A percentile compares a stretch with the other conserved stretches of the same genome.
These are phyloP conservation scores for Himalopsyche japonica DNA, from an alignment of 2,888 invertebrate genomes.

Conservation along the genomic window DNA sequence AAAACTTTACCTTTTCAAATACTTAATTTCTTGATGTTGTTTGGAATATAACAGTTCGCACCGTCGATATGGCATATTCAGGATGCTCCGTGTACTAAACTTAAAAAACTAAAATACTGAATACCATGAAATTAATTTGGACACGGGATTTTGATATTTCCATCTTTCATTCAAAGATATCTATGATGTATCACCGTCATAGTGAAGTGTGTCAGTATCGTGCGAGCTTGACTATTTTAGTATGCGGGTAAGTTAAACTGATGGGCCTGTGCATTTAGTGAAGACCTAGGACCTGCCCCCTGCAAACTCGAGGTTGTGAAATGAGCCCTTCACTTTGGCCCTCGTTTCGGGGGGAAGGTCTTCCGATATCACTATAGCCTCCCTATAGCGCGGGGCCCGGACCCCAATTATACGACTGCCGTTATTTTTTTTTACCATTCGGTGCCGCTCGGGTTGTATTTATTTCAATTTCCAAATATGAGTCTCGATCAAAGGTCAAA, in stretches of 20 bases:
- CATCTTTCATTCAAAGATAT: not conserved
- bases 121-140: no score
- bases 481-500: no score
- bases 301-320: conserved; percentile 30
- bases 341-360: conserved; percentile 15
- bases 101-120: no score
- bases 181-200: no score
- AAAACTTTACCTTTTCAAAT: no score
- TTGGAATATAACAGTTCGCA: no score
- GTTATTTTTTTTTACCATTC: conserved; percentile 18
- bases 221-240: not conserved
- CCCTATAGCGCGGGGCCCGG: conserved; percentile 16
- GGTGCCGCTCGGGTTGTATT: not conserved
- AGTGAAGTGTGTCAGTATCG: not conserved
- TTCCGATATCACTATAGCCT: conserved; percentile 23
- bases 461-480: not conserved
- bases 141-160: not conserved
- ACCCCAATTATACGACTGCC: conserved; percentile 24
- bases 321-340: conserved; percentile 37
- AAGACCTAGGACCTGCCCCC: conserved; percentile 15
- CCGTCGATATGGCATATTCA: no score
- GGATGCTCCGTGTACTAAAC: no score
- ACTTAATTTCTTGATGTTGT: no score
- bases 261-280: conserved; percentile 2
- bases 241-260: not conserved